Evolutionary conservation across 2,888 invertebrate genomes (phyloP).

Genomic region (Ernsta delagoae): DNA sequence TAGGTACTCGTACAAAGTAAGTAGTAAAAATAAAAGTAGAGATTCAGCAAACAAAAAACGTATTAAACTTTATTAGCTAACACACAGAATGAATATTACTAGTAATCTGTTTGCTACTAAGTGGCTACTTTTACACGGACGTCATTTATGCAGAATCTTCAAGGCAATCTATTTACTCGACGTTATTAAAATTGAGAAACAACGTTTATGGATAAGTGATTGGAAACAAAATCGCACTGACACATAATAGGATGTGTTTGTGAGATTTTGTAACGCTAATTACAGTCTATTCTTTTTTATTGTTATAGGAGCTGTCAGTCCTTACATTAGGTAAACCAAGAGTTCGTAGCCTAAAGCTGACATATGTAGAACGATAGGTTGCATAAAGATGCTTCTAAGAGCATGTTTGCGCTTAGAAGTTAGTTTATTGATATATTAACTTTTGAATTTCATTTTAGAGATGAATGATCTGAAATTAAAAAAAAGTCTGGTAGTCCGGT

Average conservation of each 20-base stretch:
- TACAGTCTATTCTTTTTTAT: not conserved
- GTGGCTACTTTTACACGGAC: conserved; percentile 24
- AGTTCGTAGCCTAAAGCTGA: not conserved
- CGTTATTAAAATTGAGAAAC: conserved; percentile 15
- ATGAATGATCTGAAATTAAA: too few relatives aligned
- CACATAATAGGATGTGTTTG: conserved; percentile 1
- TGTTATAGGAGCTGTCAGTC: not conserved
- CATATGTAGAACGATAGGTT: conserved; percentile 1
- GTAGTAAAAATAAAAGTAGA: too few relatives aligned
- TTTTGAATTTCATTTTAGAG: not conserved
- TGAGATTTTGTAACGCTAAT: not conserved
- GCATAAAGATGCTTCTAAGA: not conserved
- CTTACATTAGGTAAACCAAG: not conserved
- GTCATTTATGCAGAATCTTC: conserved; percentile 24
- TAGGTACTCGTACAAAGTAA: too few relatives aligned
- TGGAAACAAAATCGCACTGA: conserved; percentile 5
- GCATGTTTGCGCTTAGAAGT: not conserved
- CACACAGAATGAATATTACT: too few relatives aligned
- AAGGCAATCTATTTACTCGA: conserved; percentile 27
- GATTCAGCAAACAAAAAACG: too few relatives aligned
- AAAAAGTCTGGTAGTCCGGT: too few relatives aligned
- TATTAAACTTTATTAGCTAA: too few relatives aligned
- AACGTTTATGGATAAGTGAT: conserved; percentile 6
- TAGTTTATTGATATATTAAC: not conserved
- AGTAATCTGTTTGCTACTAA: conserved; percentile 1